Base-by-base conservation (phyloP, 1,140 invertebrate species). In the Zaprionus tsacasi region DNA sequence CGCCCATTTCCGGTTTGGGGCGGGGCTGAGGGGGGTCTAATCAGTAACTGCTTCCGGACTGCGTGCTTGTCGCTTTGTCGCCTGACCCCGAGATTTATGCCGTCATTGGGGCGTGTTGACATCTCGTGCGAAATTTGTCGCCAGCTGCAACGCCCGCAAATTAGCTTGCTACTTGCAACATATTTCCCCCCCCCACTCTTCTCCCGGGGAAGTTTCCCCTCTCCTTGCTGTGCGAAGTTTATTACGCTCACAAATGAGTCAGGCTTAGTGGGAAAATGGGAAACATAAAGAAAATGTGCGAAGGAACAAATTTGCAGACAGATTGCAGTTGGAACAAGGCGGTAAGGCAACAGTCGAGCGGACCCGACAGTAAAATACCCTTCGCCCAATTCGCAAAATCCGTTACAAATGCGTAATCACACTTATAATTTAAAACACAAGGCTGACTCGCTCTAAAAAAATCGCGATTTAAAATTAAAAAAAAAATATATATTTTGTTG, bases 71-170 rank as follows among this genome's bases (percentile, higher is more conserved):
- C 13, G 13, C 38, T 43, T 43, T 40, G 12, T 21, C 36, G 45
- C 13, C 25, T 48, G 65, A 73, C 66, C 71, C 52, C 64, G 70
- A 76, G 66, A 78, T 76, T 75, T 56, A 76, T 78, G 72, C 60
- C 21, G 48, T 43, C 71, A 75, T 74, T 65, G 54, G 55, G 38
- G 17, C 38, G 60, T 56, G 76, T 78, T 75, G 76, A 78, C 76
- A 70, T 75, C 55, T 75, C 61, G 76, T 70, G 67, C 57, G 63
- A 78, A 75, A 57, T 66, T 78, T 25, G 30, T 33, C 54, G 43
- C 61, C 25, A 13, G 71, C 71, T 75, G 60, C 55, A 63, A 74
- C 59, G 55, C 68, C 55, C 35, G 27, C 55, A 69, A 77, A 76
- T 76, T 71, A 61, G 68, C 6, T 71, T 68, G 54, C 48, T 59